phyloP scores from a whole-genome alignment of 2,113 vertebrate species.

The Noturus placidus region DNA sequence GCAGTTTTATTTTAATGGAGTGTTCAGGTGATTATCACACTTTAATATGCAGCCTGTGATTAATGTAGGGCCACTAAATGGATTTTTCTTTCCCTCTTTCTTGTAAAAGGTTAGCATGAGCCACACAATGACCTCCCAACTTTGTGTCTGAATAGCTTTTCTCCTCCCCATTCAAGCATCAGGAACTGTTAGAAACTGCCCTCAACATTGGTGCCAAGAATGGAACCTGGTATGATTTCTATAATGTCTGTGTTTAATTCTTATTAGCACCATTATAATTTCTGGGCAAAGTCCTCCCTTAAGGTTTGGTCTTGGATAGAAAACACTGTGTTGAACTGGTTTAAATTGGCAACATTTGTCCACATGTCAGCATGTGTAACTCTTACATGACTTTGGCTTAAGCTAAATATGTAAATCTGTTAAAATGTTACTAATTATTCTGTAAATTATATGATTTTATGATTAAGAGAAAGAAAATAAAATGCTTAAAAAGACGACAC shows the following conservation, averaged over 20 bases:
- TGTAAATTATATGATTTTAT: not conserved
- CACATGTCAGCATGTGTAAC: not conserved
- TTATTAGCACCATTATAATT: conserved; percentile 31
- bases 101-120: conserved; percentile 81
- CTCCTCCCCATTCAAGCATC: conserved; percentile 21
- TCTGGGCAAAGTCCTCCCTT: not conserved
- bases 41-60: conserved; percentile 95
- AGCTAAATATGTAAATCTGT: not conserved
- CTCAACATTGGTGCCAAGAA: not conserved
- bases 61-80: conserved; percentile 97
- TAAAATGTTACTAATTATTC: not conserved
- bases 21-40: conserved; percentile 99
- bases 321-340: not conserved
- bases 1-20: conserved; percentile 99
- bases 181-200: conserved; percentile 15
- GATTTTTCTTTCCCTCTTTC: conserved; percentile 76
- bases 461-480: not conserved
- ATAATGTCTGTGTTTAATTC: conserved; percentile 1
- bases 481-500: not conserved
- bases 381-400: not conserved
- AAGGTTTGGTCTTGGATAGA: not conserved
- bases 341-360: not conserved
- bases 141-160: conserved; percentile 58
- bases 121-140: conserved; percentile 85
- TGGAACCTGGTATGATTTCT: not conserved